Conservation (phyloP, 2,888 invertebrate genomes). For the Thysanoteuthis rhombus region DNA sequence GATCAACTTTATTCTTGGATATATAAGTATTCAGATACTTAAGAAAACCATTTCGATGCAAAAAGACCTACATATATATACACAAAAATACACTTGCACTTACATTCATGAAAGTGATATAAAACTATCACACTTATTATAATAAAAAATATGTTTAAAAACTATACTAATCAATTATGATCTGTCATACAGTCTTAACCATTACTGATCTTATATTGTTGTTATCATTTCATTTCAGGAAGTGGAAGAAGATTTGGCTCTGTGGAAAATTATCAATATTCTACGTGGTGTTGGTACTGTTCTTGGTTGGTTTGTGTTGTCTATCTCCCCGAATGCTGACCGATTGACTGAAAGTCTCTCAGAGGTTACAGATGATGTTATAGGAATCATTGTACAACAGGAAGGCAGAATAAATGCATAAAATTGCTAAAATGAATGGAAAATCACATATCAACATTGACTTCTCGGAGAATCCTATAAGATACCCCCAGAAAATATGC, state of each 20-base stretch:
- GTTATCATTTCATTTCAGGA: constrained; percentile 33
- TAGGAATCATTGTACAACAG: not conserved
- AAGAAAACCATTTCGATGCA: no score
- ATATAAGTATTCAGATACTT: no score
- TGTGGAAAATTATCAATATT: constrained; percentile 60
- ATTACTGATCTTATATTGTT: not conserved
- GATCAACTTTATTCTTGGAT: no score
- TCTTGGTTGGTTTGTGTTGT: constrained; percentile 62
- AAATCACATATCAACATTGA: not conserved
- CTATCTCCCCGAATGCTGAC: constrained; percentile 57
- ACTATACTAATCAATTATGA: no score
- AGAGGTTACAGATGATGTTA: not conserved
- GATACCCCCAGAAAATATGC: no score
- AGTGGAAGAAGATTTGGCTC: constrained; percentile 40
- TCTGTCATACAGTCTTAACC: no score
- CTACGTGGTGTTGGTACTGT: constrained; percentile 58
- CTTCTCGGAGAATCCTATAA: no score
- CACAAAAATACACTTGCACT: no score
- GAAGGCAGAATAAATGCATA: not conserved
- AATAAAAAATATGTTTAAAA: no score
- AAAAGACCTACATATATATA: no score
- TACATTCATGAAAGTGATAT: no score
- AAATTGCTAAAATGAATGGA: not conserved
- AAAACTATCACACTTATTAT: no score
- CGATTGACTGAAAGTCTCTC: constrained; percentile 59